Conservation (phyloP, 2,797 vertebrate genomes). For the Discoglossus pictus region DNA sequence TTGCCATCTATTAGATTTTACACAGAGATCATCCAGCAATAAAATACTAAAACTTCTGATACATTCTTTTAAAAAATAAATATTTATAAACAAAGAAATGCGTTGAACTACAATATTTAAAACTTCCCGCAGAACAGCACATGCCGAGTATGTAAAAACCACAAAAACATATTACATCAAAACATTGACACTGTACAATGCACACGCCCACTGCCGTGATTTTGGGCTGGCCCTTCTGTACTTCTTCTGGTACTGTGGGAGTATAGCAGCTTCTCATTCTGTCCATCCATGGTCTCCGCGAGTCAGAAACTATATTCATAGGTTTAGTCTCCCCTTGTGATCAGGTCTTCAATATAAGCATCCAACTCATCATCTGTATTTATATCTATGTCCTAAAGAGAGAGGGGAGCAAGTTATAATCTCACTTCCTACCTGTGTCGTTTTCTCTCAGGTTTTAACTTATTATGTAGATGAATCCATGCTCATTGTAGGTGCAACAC, state of each 20-base stretch:
- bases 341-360: constrained; percentile 96
- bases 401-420: constrained; percentile 4
- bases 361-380: constrained; percentile 97
- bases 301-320: constrained; percentile 10
- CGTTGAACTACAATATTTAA: constrained; percentile 60
- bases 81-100: constrained; percentile 74
- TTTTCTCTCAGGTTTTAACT: no score
- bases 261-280: neutral
- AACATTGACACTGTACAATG: constrained; percentile 39
- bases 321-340: constrained; percentile 92
- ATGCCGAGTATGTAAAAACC: constrained; percentile 57
- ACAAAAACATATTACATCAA: constrained; percentile 59
- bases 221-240: constrained; percentile 16
- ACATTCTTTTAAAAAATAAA: constrained; percentile 72
- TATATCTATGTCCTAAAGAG: constrained; percentile 94
- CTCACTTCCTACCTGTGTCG: neutral
- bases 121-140: constrained; percentile 61
- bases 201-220: constrained; percentile 11
- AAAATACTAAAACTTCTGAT: constrained; percentile 12
- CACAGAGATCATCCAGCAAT: neutral
- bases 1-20: neutral
- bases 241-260: neutral
- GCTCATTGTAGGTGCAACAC: no score
- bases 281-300: neutral
- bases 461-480: no score